A percentile compares a stretch with the other conserved stretches of the same genome.
phyloP scores from a whole-genome alignment of 2,888 invertebrate genomes.

The Parapristionchus giblindavisi region DNA sequence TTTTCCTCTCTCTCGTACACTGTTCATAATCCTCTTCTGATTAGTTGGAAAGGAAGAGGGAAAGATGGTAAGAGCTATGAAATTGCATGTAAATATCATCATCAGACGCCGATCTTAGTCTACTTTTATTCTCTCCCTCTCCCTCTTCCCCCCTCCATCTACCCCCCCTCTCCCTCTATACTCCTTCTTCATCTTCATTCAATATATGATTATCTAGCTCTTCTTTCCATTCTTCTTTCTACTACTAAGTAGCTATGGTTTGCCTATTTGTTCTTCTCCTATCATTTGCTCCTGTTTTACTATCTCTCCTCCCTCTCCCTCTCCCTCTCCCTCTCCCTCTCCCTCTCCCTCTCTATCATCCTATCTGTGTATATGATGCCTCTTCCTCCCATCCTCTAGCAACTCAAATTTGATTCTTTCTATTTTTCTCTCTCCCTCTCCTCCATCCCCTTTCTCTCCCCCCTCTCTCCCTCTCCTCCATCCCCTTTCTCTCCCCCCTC shows the following conservation, averaged over 20 bases:
- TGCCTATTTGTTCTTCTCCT: not conserved
- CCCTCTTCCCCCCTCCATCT: conserved; percentile 12
- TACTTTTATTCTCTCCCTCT: not conserved
- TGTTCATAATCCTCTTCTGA: not conserved
- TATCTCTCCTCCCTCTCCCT: not conserved
- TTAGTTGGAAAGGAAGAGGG: not conserved
- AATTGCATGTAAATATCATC: not conserved
- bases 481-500: not conserved
- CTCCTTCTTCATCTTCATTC: not conserved
- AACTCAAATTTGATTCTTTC: not conserved
- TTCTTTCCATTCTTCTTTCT: not conserved
- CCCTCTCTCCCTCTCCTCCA: not conserved
- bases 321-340: conserved; percentile 14
- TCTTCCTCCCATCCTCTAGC: not conserved
- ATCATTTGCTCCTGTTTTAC: not conserved
- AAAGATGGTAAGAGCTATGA: not conserved
- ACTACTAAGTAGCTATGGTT: not conserved
- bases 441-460: not conserved
- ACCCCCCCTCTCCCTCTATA: not conserved
- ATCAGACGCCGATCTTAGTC: not conserved
- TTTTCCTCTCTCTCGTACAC: not conserved
- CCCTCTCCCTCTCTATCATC: not conserved
- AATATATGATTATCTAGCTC: not conserved
- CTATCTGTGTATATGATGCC: not conserved
- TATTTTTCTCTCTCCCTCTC: not conserved